These are phyloP conservation scores for Bombyx huttoni DNA, from an alignment of 2,888 invertebrate species.

Conservation along the genomic window DNA sequence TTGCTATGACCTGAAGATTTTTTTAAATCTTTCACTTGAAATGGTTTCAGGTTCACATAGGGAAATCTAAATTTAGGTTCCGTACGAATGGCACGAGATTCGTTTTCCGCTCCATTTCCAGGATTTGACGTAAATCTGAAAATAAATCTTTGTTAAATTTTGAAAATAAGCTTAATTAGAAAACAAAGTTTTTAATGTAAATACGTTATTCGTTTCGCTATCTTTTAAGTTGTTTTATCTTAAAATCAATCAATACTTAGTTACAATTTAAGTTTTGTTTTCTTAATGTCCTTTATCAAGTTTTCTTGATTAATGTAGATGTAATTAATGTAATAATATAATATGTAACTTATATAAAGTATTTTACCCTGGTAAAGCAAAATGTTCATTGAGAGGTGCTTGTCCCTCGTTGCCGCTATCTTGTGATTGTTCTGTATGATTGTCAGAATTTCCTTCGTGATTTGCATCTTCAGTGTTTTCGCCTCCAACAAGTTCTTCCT, in stretches of 20 bases:
- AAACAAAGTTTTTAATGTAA: background rate
- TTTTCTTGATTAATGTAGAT: background rate
- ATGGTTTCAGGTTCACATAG: slow-evolving; percentile 57
- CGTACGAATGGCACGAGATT: slow-evolving; percentile 58
- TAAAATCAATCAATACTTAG: too few relatives aligned
- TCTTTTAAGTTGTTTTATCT: too few relatives aligned
- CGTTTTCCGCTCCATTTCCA: slow-evolving; percentile 56
- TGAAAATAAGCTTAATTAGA: background rate
- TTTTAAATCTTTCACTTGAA: slow-evolving; percentile 46
- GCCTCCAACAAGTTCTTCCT: slow-evolving; percentile 32
- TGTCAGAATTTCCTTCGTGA: slow-evolving; percentile 5
- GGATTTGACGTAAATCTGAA: slow-evolving; percentile 50
- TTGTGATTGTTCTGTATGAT: slow-evolving; percentile 7
- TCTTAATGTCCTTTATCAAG: background rate
- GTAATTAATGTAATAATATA: too few relatives aligned
- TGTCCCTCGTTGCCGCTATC: slow-evolving; percentile 10
- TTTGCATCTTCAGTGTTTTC: slow-evolving; percentile 13
- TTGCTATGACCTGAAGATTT: slow-evolving; percentile 31
- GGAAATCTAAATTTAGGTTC: slow-evolving; percentile 55
- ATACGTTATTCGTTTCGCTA: too few relatives aligned
- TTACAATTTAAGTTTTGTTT: too few relatives aligned
- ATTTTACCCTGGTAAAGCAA: slow-evolving; percentile 56
- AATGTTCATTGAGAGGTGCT: slow-evolving; percentile 35
- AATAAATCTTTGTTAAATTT: slow-evolving; percentile 11
- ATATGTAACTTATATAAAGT: background rate